Base-by-base conservation (phyloP, 53 echinoderm and acorn worm genomes). In the Patiria pectinifera region DNA sequence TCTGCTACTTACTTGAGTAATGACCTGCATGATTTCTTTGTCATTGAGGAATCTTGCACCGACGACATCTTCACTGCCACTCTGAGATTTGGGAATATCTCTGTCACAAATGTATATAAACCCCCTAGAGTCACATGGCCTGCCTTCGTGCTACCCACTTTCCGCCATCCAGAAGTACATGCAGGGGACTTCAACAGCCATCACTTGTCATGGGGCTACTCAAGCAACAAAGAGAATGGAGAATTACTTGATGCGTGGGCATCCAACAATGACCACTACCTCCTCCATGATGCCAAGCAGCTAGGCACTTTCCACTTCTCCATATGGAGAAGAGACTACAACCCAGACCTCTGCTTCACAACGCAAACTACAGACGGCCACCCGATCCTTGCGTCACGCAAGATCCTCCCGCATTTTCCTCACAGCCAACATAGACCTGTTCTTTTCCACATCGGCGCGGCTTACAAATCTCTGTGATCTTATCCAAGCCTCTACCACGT, bases 301-400 rank as follows among this genome's bases (percentile, higher is more conserved):
- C 86, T 43, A 15, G 71, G 86, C 25, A 24, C 70, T 22, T 70
- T 86, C 72, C 72, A 86, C 47, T 86, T 69, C 6, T 15, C 69
- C 86, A 86, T 69, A 86, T 86, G 86, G 71, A 86, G 86, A 46
- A 69, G 44, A 43, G 71, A 86, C 15, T 86, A 86, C 58, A 70
- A 70, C 9, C 46, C 86, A 7, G 69, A 85, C 47, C 62, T 85
- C 16, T 85, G 69, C 25, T 71, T 85, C 22, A 12, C 22, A 4
- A 63, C 69, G 0, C 72, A 25, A 87, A 25, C 19, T 10, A 13
- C 16, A 6, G 59, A 72, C 19, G 87, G 75, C 7, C 48, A 12
- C 14, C 77, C 87, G 3, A 48, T 87, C 6, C 76, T 11, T 45
- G 87, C 45, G 3, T 71, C 87, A 0, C 87, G 77, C 23, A 87